Base-by-base conservation (phyloP, 2,113 vertebrate species). In the Rhinolophus ferrumequinum region DNA sequence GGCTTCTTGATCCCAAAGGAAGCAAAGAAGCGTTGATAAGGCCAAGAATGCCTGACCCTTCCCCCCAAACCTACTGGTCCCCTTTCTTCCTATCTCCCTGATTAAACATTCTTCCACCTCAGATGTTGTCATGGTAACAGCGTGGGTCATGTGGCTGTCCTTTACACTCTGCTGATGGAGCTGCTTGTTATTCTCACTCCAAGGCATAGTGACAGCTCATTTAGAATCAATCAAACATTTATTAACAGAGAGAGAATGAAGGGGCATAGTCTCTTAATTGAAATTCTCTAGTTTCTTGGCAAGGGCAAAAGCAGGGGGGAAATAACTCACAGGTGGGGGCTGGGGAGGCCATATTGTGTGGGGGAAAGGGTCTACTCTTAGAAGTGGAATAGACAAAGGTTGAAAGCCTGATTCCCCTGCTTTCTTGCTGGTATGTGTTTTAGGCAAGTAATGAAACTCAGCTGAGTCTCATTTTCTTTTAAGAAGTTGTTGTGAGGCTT, bases 201-300 rank as follows among this genome's bases (percentile, higher is more conserved):
- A 92, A 95, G 96, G 85, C 79, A 30, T 62, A 75, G 94, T 95
- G 97, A 98, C 93, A 98, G 90, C 90, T 97, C 97, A 66, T 96
- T 98, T 97, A 97, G 56, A 98, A 97, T 94, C 96, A 94, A 97
- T 97, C 87, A 97, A 97, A 97, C 80, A 90, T 96, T 97, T 96
- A 96, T 96, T 95, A 94, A 86, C 50, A 91, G 80, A 67, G 76
- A 95, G 66, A 66, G 52, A 88, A 83, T 2, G 54, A 81, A 52
- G 35, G 79, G 35, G 62, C 50, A 35, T 12, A 41, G 6, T 56
- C 75, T 94, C 62, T 90, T 66, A 58, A 83, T 16, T 94, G 75
- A 90, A 70, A 79, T 86, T 87, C 69, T 60, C 54, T 47, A 35
- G 18, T 73, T 93, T 38, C 41, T 10, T 50, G 47, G 77, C 30